Evolutionary conservation across 2,797 vertebrate genomes (phyloP), one percentile per base, ranked within the genome.

Genomic region (Crax fasciolata): DNA sequence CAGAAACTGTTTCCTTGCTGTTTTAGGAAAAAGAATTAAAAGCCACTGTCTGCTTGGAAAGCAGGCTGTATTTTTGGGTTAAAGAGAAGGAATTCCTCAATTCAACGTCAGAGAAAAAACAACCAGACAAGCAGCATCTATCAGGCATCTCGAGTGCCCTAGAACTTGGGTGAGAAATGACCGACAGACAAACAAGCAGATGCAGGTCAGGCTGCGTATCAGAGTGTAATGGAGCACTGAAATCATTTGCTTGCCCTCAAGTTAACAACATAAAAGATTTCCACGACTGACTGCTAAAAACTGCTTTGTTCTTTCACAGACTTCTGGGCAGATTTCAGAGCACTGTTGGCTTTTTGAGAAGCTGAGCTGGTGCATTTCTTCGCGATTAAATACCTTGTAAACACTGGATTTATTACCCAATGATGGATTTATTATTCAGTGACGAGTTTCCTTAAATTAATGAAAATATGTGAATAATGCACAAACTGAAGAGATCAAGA

Each of bases 321-420:
- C 78, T 84, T 87, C 55, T 30, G 20, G 66, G 77, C 44, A 84
- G 73, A 89, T 86, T 87, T 93, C 75, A 92, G 73, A 84, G 75
- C 84, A 71, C 65, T 39, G 65, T 5, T 90, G 49, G 41, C 86
- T 68, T 86, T 89, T 95, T 84, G 82, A 92, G 93, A 91, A 94
- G 74, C 46, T 7, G 76, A 17, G 32, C 62, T 49, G 41, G 93
- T 83, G 84, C 44, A 80, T 75, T 94, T 94, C 21, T 13, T 88
- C 77, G 74, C 18, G 13, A 63, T 90, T 91, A 88, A 93, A 94
- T 93, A 91, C 79, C 92, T 79, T 96, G 91, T 90, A 96, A 96
- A 96, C 80, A 88, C 68, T 61, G 78, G 78, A 88, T 96, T 93
- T 94, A 92, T 82, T 87, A 91, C 88, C 84, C 81, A 92, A 10